These are phyloP conservation scores for Steinernema hermaphroditum DNA, from an alignment of 2,888 invertebrate species.

Conservation along the genomic window DNA sequence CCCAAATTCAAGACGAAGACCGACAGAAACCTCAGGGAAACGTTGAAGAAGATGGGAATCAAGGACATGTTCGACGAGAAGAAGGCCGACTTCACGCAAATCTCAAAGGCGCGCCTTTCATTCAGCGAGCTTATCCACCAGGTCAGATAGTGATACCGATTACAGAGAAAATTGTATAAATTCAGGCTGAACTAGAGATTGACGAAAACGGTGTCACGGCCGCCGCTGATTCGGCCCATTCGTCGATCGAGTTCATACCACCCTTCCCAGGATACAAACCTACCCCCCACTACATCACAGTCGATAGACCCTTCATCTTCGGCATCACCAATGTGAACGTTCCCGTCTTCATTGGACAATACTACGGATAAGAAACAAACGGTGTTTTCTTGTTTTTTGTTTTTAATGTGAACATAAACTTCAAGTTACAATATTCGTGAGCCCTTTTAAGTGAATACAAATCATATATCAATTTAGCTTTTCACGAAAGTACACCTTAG, in stretches of 20 bases:
- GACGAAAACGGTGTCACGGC: background rate
- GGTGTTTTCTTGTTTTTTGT: no score
- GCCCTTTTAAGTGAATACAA: no score
- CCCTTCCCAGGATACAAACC: background rate
- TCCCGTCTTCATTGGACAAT: conserved; percentile 1
- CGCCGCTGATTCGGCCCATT: background rate
- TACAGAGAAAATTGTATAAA: background rate
- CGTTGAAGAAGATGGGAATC: no score
- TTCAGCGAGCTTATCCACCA: background rate
- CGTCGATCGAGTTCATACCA: no score
- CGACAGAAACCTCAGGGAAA: background rate
- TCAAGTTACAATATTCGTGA: no score
- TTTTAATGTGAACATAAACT: no score
- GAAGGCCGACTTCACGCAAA: background rate
- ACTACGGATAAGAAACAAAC: no score
- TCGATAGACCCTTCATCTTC: background rate
- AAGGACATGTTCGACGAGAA: background rate
- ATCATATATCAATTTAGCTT: no score
- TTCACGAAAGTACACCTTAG: no score
- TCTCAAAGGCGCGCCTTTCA: background rate
- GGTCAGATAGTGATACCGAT: background rate
- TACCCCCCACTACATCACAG: background rate
- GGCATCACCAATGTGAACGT: background rate
- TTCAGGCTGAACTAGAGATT: background rate
- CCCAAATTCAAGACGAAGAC: background rate